These are phyloP conservation scores for Aleiodes sp. DNA, from an alignment of 1,140 invertebrate species.

Conservation along the genomic window DNA sequence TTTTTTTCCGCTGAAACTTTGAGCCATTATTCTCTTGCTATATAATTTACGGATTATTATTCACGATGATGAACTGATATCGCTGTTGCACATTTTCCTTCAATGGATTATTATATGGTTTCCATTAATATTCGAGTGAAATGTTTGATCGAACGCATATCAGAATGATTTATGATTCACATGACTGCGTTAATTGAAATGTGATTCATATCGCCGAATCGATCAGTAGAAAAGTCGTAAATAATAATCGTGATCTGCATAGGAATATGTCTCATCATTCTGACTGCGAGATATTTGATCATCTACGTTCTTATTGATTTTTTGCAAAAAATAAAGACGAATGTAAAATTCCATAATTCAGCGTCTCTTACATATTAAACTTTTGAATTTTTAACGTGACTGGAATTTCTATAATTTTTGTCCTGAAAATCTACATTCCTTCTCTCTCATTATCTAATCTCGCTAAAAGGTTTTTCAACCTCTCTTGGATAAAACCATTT, in stretches of 20 bases:
- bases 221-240: not conserved
- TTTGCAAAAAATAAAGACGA: not conserved
- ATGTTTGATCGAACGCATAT: not conserved
- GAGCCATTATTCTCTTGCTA: no score
- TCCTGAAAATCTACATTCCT: not conserved
- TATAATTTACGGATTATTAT: not conserved
- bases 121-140: not conserved
- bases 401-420: not conserved
- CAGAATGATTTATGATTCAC: not conserved
- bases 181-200: not conserved
- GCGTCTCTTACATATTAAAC: not conserved
- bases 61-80: not conserved
- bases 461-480: constrained; percentile 20
- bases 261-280: not conserved
- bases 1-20: no score
- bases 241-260: not conserved
- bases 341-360: not conserved
- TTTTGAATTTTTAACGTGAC: not conserved
- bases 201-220: not conserved
- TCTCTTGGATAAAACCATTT: constrained; percentile 8
- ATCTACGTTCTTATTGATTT: not conserved
- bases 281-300: not conserved
- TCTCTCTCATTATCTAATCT: constrained; percentile 20
- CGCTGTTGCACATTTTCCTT: not conserved
- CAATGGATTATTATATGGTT: not conserved